These are phyloP conservation scores for Heliconius hewitsoni DNA, from an alignment of 1,140 invertebrate species.

Conservation along the genomic window DNA sequence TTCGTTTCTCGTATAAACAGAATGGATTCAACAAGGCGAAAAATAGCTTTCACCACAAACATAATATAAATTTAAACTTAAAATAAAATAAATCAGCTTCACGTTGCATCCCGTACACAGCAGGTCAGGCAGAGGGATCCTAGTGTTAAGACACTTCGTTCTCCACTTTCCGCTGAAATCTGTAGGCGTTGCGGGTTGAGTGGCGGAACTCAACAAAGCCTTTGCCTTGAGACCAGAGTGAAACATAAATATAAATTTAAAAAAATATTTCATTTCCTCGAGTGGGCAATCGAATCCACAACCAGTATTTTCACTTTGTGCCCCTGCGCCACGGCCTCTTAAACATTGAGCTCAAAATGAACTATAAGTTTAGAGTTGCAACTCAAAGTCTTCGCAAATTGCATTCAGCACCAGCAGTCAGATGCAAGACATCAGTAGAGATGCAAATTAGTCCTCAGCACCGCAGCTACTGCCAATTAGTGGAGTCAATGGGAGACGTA, in stretches of 20 bases:
- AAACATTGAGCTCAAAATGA: not conserved
- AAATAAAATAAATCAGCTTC: not conserved
- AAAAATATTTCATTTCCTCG: too few relatives aligned
- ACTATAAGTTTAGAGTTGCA: not conserved
- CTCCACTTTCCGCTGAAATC: too few relatives aligned
- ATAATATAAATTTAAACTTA: not conserved
- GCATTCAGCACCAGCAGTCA: slow-evolving; percentile 23
- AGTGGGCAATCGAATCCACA: too few relatives aligned
- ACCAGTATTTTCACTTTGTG: too few relatives aligned
- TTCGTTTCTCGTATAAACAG: slow-evolving; percentile 15
- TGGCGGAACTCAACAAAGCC: too few relatives aligned
- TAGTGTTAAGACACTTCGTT: too few relatives aligned
- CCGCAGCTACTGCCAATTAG: slow-evolving; percentile 49
- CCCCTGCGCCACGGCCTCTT: too few relatives aligned
- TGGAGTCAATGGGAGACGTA: slow-evolving; percentile 35
- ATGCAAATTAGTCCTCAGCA: slow-evolving; percentile 52
- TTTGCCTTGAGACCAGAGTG: not conserved
- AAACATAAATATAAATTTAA: too few relatives aligned
- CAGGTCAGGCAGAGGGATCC: too few relatives aligned
- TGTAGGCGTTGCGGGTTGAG: too few relatives aligned
- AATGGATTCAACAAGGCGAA: slow-evolving; percentile 27
- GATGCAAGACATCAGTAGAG: slow-evolving; percentile 34
- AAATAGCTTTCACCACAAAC: slow-evolving; percentile 33
- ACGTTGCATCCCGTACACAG: too few relatives aligned
- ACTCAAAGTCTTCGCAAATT: slow-evolving; percentile 23